A percentile compares a stretch with the other conserved stretches of the same genome.
phyloP scores from a whole-genome alignment of 2,113 vertebrate species.

The Solea senegalensis region DNA sequence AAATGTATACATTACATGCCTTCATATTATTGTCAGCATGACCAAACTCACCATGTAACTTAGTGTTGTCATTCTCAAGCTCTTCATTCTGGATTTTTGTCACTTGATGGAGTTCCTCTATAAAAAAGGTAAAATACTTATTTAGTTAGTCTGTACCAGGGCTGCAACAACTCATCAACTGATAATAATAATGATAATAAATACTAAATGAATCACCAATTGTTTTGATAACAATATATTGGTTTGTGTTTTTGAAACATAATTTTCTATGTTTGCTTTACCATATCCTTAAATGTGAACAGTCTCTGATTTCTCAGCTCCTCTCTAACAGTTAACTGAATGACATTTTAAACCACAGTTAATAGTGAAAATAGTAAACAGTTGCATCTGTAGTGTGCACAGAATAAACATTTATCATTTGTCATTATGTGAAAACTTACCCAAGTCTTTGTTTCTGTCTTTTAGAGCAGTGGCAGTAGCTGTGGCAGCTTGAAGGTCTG shows the following conservation, averaged over 20 bases:
- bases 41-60: constrained; percentile 75
- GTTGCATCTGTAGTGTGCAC: too few species aligned
- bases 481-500: constrained; percentile 70
- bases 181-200: neutral
- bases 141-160: neutral
- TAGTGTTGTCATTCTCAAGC: constrained; percentile 75
- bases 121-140: neutral
- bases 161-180: neutral
- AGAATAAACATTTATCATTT: too few species aligned
- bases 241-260: too few species aligned
- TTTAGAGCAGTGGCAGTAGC: constrained; percentile 62
- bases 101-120: constrained; percentile 80
- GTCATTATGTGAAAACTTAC: constrained; percentile 59
- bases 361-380: too few species aligned
- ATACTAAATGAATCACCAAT: too few species aligned
- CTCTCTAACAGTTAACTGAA: too few species aligned
- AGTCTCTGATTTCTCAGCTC: too few species aligned
- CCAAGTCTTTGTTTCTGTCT: constrained; percentile 80
- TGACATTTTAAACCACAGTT: too few species aligned
- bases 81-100: constrained; percentile 74
- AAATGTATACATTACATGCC: neutral
- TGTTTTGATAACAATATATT: too few species aligned
- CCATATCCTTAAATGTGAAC: too few species aligned
- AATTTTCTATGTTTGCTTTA: too few species aligned
- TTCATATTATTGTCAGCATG: too few species aligned